Percentiles rank a stretch among this genome's conserved stretches.
Conservation (phyloP, 2,113 vertebrate species). For the Thunnus maccoyii region DNA sequence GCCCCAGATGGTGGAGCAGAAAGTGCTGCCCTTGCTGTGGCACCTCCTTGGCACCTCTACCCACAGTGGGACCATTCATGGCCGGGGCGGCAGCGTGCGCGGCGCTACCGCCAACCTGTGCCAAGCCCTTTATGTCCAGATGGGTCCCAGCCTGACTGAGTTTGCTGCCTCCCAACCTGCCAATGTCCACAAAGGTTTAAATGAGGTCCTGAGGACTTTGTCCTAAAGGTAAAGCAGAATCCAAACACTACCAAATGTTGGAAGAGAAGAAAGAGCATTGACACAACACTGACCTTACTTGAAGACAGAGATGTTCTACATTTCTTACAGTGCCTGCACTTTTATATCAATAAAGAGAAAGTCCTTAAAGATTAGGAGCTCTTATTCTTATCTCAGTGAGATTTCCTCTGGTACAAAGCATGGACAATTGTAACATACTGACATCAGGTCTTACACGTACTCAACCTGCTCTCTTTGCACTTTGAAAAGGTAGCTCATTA, state of each 20-base stretch:
- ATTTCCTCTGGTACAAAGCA: slow-evolving; percentile 68
- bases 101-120: slow-evolving; percentile 87
- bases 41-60: slow-evolving; percentile 89
- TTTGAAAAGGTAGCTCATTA: slow-evolving; percentile 81
- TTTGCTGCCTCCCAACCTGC: slow-evolving; percentile 86
- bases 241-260: slow-evolving; percentile 20
- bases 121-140: slow-evolving; percentile 88
- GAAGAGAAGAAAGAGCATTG: slow-evolving; percentile 64
- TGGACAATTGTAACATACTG: slow-evolving; percentile 46
- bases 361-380: slow-evolving; percentile 62
- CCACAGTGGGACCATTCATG: slow-evolving; percentile 87
- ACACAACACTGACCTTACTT: slow-evolving; percentile 75
- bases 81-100: slow-evolving; percentile 86
- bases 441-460: slow-evolving; percentile 77
- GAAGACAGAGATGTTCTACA: slow-evolving; percentile 77
- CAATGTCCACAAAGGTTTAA: slow-evolving; percentile 86
- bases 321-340: slow-evolving; percentile 85
- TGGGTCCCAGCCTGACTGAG: slow-evolving; percentile 87
- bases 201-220: slow-evolving; percentile 85
- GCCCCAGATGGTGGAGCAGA: slow-evolving; percentile 92
- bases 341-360: slow-evolving; percentile 69
- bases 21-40: slow-evolving; percentile 91
- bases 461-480: slow-evolving; percentile 82
- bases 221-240: slow-evolving; percentile 51
- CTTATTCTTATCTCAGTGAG: slow-evolving; percentile 71